Evolutionary conservation across 2,888 invertebrate species (phyloP).

Genomic region (Horisme vitalbata): DNA sequence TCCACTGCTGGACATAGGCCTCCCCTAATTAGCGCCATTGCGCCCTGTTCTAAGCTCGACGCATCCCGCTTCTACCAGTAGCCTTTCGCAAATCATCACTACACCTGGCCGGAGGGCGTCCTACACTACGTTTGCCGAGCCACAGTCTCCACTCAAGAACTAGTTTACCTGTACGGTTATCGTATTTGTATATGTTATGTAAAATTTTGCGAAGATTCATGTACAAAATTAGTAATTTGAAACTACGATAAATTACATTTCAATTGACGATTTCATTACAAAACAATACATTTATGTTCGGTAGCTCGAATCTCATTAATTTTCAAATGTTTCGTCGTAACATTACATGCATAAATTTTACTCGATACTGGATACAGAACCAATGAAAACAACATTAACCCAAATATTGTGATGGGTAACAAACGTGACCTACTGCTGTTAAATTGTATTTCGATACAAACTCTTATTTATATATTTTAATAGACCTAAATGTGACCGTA

Average conservation of each 20-base stretch:
- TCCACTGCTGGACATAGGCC: too few species aligned
- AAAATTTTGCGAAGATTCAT: too few species aligned
- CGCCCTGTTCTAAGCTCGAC: too few species aligned
- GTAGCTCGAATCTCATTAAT: constrained; percentile 14
- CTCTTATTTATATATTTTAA: constrained; percentile 41
- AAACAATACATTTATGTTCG: not conserved
- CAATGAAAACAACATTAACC: constrained; percentile 45
- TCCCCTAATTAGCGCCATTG: too few species aligned
- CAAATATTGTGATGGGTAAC: constrained; percentile 46
- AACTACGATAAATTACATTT: not conserved
- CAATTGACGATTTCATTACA: not conserved
- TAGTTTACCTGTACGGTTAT: too few species aligned
- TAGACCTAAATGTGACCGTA: constrained; percentile 56
- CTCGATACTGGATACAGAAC: constrained; percentile 32
- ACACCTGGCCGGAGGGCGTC: too few species aligned
- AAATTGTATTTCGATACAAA: constrained; percentile 22
- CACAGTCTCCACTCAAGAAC: too few species aligned
- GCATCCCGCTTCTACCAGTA: too few species aligned
- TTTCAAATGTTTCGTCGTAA: constrained; percentile 21
- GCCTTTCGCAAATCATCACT: too few species aligned
- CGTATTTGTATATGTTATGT: too few species aligned
- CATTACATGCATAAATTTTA: constrained; percentile 37
- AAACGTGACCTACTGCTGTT: constrained; percentile 39
- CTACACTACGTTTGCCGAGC: too few species aligned
- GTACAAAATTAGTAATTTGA: too few species aligned